Conservation (phyloP, 2,888 invertebrate species). For the Drosophila paucipuncta region DNA sequence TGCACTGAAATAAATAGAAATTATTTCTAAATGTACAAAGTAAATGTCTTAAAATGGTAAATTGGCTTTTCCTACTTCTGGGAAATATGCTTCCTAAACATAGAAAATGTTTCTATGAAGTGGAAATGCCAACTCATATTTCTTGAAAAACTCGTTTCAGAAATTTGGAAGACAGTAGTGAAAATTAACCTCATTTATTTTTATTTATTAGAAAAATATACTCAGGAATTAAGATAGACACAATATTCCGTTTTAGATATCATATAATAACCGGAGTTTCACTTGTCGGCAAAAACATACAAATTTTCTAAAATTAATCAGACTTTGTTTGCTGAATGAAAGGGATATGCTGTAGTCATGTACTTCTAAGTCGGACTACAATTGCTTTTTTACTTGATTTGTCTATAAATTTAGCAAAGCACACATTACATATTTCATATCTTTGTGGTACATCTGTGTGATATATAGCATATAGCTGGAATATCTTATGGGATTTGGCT, state of each 20-base stretch:
- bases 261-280: neutral
- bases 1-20: too few relatives aligned
- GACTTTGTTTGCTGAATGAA: neutral
- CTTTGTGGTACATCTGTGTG: conserved; percentile 43
- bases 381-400: conserved; percentile 5
- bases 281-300: neutral
- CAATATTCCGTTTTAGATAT: neutral
- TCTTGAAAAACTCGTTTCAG: neutral
- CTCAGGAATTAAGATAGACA: neutral
- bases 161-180: neutral
- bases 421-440: conserved; percentile 55
- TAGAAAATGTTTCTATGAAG: neutral
- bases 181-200: neutral
- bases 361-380: neutral
- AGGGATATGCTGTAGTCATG: conserved; percentile 26
- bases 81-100: neutral
- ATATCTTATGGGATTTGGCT: conserved; percentile 44
- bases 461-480: conserved; percentile 30
- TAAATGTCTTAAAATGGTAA: too few relatives aligned
- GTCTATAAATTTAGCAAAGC: conserved; percentile 62
- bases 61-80: neutral
- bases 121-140: neutral
- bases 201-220: neutral
- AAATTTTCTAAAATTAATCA: neutral
- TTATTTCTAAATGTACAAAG: too few relatives aligned